Evolutionary conservation across 2,113 vertebrate genomes (phyloP), one percentile per base, ranked within the genome.

Genomic region (Eptesicus fuscus): DNA sequence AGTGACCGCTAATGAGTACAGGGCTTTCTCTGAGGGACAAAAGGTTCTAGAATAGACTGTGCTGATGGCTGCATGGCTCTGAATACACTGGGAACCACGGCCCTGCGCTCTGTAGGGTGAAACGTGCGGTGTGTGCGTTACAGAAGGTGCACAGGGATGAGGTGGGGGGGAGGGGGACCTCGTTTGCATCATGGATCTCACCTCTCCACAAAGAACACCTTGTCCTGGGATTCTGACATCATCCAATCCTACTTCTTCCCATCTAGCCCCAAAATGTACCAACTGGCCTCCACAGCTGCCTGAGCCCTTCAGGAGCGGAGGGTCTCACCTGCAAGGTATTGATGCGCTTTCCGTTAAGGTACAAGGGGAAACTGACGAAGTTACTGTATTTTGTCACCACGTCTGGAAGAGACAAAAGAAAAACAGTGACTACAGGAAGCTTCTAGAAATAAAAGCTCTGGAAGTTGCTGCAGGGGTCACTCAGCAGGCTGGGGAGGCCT

Each of bases 311-410:
- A 78, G 35, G 70, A 53, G 59, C 73, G 5, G 23, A 3, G 51
- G 79, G 13, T n/a, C 98, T 98, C 96, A 99, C 99, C 99, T 99
- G 99, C 67, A 99, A 95, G 0, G 99, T 99, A 97, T 99, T 99
- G 47, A 99, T 98, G 87, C 99, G 98, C 53, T 98, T 98, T 88
- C 99, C 99, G 0, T 99, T 99, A 83, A 99, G 99, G 96, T 99
- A 99, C 90, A 99, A 98, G 0, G 99, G 99, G 91, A 99, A 99
- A 97, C 99, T 99, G 96, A 99, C 98, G 59, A 99, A 99, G 98
- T 99, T 99, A 98, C 99, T 99, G 97, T 99, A 99, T 96, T 99
- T 99, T 37, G 98, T 99, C 47, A 99, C 99, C 89, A 99, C 99
- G 77, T 99, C 99, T 99, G 98, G 22, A 98, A 97, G 22, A 96